A percentile compares a stretch with the other conserved stretches of the same genome.
Evolutionary conservation across 2,113 vertebrate species (phyloP).

Genomic region (Periophthalmus modestus): DNA sequence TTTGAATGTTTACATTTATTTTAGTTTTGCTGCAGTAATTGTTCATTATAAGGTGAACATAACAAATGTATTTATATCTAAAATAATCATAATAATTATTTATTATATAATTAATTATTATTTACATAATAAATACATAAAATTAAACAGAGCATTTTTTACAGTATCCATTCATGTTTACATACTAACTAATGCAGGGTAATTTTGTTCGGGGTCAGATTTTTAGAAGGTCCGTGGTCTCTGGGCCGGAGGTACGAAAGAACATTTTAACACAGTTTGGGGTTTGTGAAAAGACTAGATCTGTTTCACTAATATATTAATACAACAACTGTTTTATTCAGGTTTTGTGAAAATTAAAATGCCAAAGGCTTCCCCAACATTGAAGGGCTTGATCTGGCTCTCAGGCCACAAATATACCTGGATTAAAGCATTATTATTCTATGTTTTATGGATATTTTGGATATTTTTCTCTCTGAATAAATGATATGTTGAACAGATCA

Average conservation of each 20-base stretch:
- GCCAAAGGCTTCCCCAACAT: too few species aligned
- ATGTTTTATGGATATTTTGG: slow-evolving; percentile 9
- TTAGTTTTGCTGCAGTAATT: background rate
- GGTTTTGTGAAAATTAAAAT: too few species aligned
- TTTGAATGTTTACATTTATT: background rate
- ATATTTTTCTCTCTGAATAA: slow-evolving; percentile 37
- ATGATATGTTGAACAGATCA: slow-evolving; percentile 30
- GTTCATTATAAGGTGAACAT: background rate
- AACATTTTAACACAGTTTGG: too few species aligned
- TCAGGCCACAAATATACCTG: too few species aligned
- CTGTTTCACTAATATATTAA: too few species aligned
- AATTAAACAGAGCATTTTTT: background rate
- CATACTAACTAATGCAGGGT: background rate
- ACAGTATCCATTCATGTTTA: background rate
- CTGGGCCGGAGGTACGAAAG: too few species aligned
- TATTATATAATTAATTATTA: background rate
- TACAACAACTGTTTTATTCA: too few species aligned
- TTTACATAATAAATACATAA: background rate
- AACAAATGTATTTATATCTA: background rate
- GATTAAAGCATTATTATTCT: background rate
- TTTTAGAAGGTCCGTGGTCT: too few species aligned
- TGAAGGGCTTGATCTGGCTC: too few species aligned
- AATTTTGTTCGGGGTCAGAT: too few species aligned
- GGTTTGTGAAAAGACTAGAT: too few species aligned
- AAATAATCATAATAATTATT: too few species aligned